phyloP scores from a whole-genome alignment of 2,113 vertebrate species.

The Sarotherodon lohbergeri region DNA sequence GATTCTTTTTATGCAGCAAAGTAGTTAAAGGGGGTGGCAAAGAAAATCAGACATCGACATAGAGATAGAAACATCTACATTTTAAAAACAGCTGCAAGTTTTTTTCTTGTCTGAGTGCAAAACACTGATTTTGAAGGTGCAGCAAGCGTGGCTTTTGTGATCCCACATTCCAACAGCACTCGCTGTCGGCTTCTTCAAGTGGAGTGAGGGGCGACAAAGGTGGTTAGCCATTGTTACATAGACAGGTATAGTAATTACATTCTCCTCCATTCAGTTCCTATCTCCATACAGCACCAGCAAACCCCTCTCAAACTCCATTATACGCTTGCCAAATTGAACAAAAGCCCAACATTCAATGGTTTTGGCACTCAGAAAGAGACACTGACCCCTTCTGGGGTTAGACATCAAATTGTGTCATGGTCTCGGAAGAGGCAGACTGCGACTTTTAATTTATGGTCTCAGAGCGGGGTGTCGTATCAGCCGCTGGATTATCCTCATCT shows the following conservation, averaged over 20 bases:
- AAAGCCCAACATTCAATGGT: constrained; percentile 45
- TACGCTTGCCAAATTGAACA: constrained; percentile 51
- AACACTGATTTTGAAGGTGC: constrained; percentile 39
- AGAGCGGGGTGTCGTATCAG: neutral
- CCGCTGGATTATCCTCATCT: constrained; percentile 24
- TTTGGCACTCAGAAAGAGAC: constrained; percentile 34
- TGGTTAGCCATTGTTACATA: constrained; percentile 58
- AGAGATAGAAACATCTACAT: neutral
- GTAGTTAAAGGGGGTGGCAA: neutral
- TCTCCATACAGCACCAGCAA: constrained; percentile 45
- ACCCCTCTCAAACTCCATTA: constrained; percentile 48
- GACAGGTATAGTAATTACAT: constrained; percentile 67
- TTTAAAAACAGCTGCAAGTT: neutral
- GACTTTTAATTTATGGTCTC: constrained; percentile 45
- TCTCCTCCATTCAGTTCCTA: constrained; percentile 52
- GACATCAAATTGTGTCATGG: constrained; percentile 31
- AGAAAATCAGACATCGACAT: neutral
- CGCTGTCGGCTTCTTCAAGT: constrained; percentile 40
- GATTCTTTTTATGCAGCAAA: neutral
- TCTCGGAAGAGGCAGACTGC: neutral
- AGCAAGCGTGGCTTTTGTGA: constrained; percentile 48
- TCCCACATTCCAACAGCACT: constrained; percentile 39
- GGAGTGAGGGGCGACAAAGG: constrained; percentile 42
- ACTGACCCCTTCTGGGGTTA: constrained; percentile 37
- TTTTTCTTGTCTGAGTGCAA: neutral